These are phyloP conservation scores for Brachionichthys hirsutus DNA, from an alignment of 2,113 vertebrate species.

Conservation along the genomic window DNA sequence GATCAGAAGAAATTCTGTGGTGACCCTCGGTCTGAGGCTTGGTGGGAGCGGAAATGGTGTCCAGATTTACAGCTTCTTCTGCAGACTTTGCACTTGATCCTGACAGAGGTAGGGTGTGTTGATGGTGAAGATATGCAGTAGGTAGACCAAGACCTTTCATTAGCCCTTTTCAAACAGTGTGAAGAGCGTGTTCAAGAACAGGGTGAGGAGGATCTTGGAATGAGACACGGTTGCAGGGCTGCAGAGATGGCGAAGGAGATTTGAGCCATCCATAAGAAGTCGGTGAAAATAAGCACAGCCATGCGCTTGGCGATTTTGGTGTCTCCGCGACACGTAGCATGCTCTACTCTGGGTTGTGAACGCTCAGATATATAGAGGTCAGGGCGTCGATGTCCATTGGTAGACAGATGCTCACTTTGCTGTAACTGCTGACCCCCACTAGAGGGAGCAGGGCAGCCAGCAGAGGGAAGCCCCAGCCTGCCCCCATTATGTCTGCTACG, in stretches of 20 bases:
- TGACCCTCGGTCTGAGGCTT: constrained; percentile 51
- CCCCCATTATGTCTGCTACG: constrained; percentile 81
- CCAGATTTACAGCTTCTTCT: constrained; percentile 49
- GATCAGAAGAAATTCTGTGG: constrained; percentile 43
- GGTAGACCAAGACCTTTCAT: neutral
- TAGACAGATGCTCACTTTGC: constrained; percentile 93
- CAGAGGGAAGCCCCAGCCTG: constrained; percentile 85
- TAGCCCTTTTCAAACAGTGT: constrained; percentile 62
- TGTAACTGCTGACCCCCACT: constrained; percentile 88
- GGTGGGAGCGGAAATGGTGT: constrained; percentile 33
- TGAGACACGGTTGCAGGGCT: constrained; percentile 88
- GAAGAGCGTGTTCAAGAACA: constrained; percentile 92
- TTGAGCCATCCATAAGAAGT: constrained; percentile 93
- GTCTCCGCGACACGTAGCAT: constrained; percentile 82
- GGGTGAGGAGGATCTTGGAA: constrained; percentile 90
- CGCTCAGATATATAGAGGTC: constrained; percentile 84
- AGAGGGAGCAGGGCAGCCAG: constrained; percentile 85
- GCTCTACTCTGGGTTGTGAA: constrained; percentile 85
- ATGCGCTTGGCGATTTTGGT: constrained; percentile 91
- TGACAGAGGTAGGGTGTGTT: constrained; percentile 47
- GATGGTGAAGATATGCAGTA: neutral
- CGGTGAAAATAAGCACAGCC: constrained; percentile 93
- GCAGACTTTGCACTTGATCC: constrained; percentile 70
- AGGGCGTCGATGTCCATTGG: constrained; percentile 90
- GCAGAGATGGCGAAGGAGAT: constrained; percentile 95